These are phyloP conservation scores for Enteromius viviparus DNA, from an alignment of 2,797 vertebrate species.

Conservation along the genomic window DNA sequence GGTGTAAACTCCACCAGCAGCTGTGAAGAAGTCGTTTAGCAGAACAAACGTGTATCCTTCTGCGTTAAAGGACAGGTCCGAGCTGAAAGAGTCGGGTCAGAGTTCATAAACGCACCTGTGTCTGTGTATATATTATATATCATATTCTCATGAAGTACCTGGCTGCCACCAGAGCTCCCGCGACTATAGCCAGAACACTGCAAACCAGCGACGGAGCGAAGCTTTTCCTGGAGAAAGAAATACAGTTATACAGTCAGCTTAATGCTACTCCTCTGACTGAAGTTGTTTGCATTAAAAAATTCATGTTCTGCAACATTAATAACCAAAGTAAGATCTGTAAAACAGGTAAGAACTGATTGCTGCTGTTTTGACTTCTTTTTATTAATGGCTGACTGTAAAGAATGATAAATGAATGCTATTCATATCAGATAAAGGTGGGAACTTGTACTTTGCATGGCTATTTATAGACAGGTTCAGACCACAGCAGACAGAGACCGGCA, in stretches of 20 bases:
- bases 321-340: too few relatives aligned
- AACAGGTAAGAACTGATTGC: background rate
- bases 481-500: background rate
- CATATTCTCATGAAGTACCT: conserved; percentile 74
- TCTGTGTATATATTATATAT: background rate
- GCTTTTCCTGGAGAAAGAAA: conserved; percentile 67
- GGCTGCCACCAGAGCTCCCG: conserved; percentile 88
- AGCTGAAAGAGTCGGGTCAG: conserved; percentile 72
- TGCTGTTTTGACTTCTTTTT: background rate
- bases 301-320: too few relatives aligned
- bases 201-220: conserved; percentile 68
- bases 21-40: conserved; percentile 91
- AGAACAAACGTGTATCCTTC: conserved; percentile 87
- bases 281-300: too few relatives aligned
- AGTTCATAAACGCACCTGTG: conserved; percentile 23
- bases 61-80: conserved; percentile 88
- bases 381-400: background rate
- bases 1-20: conserved; percentile 87
- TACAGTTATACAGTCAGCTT: too few relatives aligned
- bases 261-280: too few relatives aligned
- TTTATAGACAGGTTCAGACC: background rate
- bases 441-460: background rate
- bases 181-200: conserved; percentile 76
- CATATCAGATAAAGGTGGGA: background rate
- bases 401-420: background rate